Evolutionary conservation across 2,113 vertebrate species (phyloP), one percentile per base, ranked within the genome.

Genomic region (Carassius gibelio): DNA sequence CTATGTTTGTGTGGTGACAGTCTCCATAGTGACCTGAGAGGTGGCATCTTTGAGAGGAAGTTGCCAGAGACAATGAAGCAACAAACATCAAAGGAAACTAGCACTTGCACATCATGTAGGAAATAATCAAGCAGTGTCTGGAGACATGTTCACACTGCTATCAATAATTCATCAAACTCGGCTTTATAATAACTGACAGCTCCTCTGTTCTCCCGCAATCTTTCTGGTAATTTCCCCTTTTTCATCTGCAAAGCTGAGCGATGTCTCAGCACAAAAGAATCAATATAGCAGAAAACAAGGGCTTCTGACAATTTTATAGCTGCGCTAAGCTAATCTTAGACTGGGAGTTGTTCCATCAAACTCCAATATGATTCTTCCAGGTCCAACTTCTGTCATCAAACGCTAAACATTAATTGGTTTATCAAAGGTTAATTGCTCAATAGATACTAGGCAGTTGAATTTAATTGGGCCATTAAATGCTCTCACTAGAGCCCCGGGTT

Each of bases 341-440:
- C 89, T 84, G 87, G 82, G 87, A 91, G 89, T 75, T 74, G 45
- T 86, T 90, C 92, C 91, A 94, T 94, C 93, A 93, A 92, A 91
- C 81, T 84, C 88, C 86, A 88, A 91, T 93, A 92, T 86, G 86
- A 90, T 85, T 93, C 91, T 92, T 92, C 75, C 68, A 92, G 91
- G 92, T 91, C 89, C 87, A 90, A 91, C 91, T 91, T 93, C 92
- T 93, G 92, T 92, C 91, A 89, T 93, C 90, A 88, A 86, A 79
- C 87, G 91, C 92, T 93, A 92, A 94, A 94, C 92, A 92, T 91
- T 93, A 94, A 94, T 94, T 94, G 93, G 89, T 92, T 95, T 93
- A 94, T 90, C 93, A 94, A 94, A 95, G 94, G 94, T 95, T 94
- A 94, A 95, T 93, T 92, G 93, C 92, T 92, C 90, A 90, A 91